Conservation (phyloP, 2,113 vertebrate species). For the Meleagris gallopavo region DNA sequence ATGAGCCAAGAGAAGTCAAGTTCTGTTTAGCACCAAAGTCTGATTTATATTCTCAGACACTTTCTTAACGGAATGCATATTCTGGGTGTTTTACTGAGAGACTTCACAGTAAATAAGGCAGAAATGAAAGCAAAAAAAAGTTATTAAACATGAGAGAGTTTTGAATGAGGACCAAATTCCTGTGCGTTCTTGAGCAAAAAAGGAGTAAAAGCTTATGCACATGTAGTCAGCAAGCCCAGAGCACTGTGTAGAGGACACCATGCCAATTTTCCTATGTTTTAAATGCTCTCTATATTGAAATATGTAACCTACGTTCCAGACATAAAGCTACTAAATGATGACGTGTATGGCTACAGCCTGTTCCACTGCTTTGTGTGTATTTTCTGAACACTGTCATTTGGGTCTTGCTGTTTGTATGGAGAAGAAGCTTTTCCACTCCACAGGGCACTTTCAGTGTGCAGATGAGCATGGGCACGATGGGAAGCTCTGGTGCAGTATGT, state of each 20-base stretch:
- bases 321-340: background rate
- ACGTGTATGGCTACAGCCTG: background rate
- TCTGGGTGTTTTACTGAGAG: background rate
- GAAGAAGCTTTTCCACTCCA: background rate
- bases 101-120: background rate
- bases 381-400: background rate
- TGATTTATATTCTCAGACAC: background rate
- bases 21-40: background rate
- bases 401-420: background rate
- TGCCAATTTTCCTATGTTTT: background rate
- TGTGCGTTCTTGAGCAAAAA: background rate
- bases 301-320: background rate
- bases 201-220: background rate
- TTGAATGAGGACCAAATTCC: background rate
- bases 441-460: rapidly evolving
- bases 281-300: background rate
- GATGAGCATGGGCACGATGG: rapidly evolving
- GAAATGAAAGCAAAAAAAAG: background rate
- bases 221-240: background rate
- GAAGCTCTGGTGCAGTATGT: background rate
- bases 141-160: background rate
- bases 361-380: rapidly evolving
- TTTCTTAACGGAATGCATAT: background rate
- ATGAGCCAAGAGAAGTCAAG: conserved; percentile 19
- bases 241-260: background rate